phyloP scores from a whole-genome alignment of 2,113 vertebrate genomes.

The Stegostoma tigrinum region DNA sequence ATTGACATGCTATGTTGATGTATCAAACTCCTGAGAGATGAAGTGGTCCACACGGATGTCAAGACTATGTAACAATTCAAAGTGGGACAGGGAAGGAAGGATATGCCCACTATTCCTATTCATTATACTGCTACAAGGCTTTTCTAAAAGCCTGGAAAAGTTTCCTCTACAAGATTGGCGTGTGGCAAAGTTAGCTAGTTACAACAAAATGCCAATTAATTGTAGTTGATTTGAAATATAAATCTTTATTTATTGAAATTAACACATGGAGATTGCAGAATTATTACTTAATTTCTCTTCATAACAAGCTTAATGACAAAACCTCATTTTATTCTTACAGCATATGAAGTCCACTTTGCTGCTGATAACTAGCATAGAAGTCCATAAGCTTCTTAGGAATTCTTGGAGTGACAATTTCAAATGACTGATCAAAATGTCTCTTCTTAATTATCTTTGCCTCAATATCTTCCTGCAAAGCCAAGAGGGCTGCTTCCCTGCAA shows the following conservation, averaged over 20 bases:
- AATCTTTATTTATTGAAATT: not conserved
- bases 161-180: not conserved
- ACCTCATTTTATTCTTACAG: conserved; percentile 53
- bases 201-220: not conserved
- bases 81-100: not conserved
- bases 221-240: not conserved
- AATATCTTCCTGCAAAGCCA: conserved; percentile 87
- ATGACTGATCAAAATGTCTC: conserved; percentile 70
- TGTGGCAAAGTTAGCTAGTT: not conserved
- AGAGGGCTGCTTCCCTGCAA: conserved; percentile 85
- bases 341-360: conserved; percentile 59
- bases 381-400: conserved; percentile 75
- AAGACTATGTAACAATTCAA: not conserved
- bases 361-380: conserved; percentile 77
- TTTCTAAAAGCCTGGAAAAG: not conserved
- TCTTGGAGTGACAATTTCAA: conserved; percentile 71
- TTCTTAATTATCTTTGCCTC: conserved; percentile 56
- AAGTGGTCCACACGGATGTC: not conserved
- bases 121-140: too few species aligned
- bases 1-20: not conserved
- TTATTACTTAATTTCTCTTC: not conserved
- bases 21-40: not conserved
- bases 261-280: not conserved
- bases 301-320: not conserved
- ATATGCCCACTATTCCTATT: not conserved